phyloP scores from a whole-genome alignment of 1,140 invertebrate species.

The Trachymyrmex cornetzi region DNA sequence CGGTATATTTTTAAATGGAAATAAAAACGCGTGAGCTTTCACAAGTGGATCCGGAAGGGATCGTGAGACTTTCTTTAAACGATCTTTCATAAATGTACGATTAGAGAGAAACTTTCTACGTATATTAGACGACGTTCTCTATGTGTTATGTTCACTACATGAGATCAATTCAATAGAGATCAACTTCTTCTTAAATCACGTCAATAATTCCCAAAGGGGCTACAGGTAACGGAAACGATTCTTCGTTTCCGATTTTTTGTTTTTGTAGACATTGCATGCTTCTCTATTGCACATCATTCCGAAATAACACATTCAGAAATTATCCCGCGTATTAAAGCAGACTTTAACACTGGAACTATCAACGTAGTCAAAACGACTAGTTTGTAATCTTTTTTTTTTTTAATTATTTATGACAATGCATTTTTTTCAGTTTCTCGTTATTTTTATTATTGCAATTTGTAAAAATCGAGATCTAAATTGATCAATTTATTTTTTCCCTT shows the following conservation, averaged over 20 bases:
- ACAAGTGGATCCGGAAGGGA: conserved; percentile 42
- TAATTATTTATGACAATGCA: background rate
- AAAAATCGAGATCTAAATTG: background rate
- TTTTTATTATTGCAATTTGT: background rate
- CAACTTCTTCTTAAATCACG: background rate
- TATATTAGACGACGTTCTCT: conserved; percentile 40
- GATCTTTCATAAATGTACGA: conserved; percentile 48
- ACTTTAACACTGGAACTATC: background rate
- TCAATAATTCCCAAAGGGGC: background rate
- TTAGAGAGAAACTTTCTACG: conserved; percentile 44
- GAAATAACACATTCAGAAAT: background rate
- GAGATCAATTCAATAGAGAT: conserved; percentile 35
- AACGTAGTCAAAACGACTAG: background rate
- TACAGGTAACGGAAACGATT: background rate
- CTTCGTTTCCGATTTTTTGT: background rate
- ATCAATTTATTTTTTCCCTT: background rate
- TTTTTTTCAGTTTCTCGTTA: background rate
- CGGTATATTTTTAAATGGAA: conserved; percentile 1
- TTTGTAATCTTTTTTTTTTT: background rate
- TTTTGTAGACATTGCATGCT: background rate
- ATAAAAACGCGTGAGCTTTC: background rate
- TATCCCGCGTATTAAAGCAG: background rate
- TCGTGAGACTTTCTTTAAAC: conserved; percentile 46
- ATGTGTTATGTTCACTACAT: conserved; percentile 3
- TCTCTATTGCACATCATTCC: background rate